Evolutionary conservation across 2,113 vertebrate genomes (phyloP), one percentile per base, ranked within the genome.

Genomic region (Erinaceus europaeus): DNA sequence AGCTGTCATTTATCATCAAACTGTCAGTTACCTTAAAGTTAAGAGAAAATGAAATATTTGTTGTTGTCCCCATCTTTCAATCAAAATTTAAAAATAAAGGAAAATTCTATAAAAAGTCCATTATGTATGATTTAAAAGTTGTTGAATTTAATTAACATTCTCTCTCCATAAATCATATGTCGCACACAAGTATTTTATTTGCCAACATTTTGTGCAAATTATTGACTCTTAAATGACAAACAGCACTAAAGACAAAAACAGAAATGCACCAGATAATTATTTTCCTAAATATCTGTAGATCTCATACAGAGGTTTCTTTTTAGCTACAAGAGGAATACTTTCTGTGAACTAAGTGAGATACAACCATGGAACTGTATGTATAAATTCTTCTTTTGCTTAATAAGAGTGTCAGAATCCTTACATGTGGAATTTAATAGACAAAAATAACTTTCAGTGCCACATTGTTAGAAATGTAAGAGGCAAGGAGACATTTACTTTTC

Each of bases 51-150:
- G 20, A 93, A 90, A 44, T 75, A 80, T 44, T 86, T 77, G 17
- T 62, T 75, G 17, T 62, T 75, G 48, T 7, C 36, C 12, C 42
- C 10, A 57, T 53, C 50, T 82, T 42, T 59, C 55, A 40, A 73
- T 80, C 40, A 86, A 90, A 88, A 57, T 34, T 86, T 81, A 34
- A 84, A 84, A 88, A 72, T 53, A 64, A 89, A 78, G 84, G 21
- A 74, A 75, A 71, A 50, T 8, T 61, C 73, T 44, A 75, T 64
- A 18, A 59, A 88, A 34, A 76, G 8, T n/a, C n/a, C n/a, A n/a
- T n/a, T n/a, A n/a, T n/a, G n/a, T n/a, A n/a, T n/a, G 29, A n/a
- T 7, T 65, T 36, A 82, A 72, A 65, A 81, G 5, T 10, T 44
- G 48, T 14, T 44, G 23, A 79, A 81, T 6, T 69, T 73, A 57